Conservation (phyloP, 1,140 invertebrate genomes). For the Atta cephalotes region DNA sequence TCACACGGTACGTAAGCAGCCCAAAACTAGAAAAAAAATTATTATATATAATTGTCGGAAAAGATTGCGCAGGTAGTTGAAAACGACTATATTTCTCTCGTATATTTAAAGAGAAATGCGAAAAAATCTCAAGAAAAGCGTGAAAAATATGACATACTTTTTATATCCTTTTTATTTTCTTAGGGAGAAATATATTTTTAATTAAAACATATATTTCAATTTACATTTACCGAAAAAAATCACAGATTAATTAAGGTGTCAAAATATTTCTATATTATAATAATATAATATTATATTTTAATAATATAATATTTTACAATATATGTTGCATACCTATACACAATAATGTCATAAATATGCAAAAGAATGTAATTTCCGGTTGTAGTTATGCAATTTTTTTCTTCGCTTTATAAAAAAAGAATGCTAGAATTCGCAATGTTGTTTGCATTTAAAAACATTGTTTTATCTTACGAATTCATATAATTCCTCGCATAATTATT, state of each 20-base stretch:
- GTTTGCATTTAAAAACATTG: neutral
- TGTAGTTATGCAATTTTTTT: neutral
- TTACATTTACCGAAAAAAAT: slow-evolving; percentile 3
- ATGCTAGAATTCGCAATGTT: too few relatives aligned
- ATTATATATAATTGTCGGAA: neutral
- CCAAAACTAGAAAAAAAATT: slow-evolving; percentile 91
- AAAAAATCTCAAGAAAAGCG: neutral
- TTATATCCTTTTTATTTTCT: neutral
- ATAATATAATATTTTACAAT: neutral
- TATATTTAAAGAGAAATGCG: neutral
- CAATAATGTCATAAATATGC: neutral
- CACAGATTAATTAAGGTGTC: neutral
- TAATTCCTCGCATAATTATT: neutral
- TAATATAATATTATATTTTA: neutral
- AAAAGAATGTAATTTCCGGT: slow-evolving; percentile 12
- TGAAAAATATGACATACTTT: neutral
- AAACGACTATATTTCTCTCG: neutral
- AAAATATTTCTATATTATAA: neutral
- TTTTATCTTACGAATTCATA: slow-evolving; percentile 6
- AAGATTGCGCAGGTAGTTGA: neutral
- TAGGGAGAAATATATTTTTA: slow-evolving; percentile 16
- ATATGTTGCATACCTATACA: neutral
- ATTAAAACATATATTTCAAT: slow-evolving; percentile 2
- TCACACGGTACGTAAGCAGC: slow-evolving; percentile 94
- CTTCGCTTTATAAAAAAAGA: neutral